These are phyloP conservation scores for Apamea sordens DNA, from an alignment of 2,888 invertebrate species.

Conservation along the genomic window DNA sequence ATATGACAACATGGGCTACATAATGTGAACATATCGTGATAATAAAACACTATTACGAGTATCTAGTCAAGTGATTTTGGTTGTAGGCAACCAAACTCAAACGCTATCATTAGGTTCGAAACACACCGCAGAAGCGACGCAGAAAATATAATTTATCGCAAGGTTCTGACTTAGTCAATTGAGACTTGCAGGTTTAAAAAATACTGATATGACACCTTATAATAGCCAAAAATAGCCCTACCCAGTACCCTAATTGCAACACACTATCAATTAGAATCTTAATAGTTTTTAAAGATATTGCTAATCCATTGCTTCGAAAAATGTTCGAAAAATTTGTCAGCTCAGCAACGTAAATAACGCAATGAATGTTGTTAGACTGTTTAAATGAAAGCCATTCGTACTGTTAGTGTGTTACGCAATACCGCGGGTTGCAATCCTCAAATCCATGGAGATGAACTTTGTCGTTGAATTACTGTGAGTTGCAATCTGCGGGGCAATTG, in stretches of 20 bases:
- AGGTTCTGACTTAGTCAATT: neutral
- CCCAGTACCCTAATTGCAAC: too few species aligned
- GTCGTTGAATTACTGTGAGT: too few species aligned
- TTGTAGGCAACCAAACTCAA: conserved; percentile 40
- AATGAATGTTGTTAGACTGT: too few species aligned
- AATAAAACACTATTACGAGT: conserved; percentile 51
- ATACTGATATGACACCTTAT: neutral
- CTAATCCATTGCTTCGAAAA: too few species aligned
- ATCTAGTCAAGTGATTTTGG: conserved; percentile 71
- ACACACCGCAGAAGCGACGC: conserved; percentile 28
- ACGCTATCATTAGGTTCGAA: conserved; percentile 41
- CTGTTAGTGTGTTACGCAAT: too few species aligned
- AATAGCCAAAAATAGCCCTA: too few species aligned
- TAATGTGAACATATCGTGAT: conserved; percentile 69
- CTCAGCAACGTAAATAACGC: too few species aligned
- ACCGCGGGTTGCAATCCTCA: neutral
- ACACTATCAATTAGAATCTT: too few species aligned
- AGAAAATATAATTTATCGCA: conserved; percentile 10
- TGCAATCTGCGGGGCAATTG: too few species aligned
- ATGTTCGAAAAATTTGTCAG: too few species aligned
- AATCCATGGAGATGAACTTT: neutral
- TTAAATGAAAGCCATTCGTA: too few species aligned
- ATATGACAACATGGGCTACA: conserved; percentile 77
- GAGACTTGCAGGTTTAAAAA: neutral
- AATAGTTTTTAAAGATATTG: too few species aligned